Base-by-base conservation (phyloP, 2,888 invertebrate genomes). In the Stenoptilia bipunctidactyla region DNA sequence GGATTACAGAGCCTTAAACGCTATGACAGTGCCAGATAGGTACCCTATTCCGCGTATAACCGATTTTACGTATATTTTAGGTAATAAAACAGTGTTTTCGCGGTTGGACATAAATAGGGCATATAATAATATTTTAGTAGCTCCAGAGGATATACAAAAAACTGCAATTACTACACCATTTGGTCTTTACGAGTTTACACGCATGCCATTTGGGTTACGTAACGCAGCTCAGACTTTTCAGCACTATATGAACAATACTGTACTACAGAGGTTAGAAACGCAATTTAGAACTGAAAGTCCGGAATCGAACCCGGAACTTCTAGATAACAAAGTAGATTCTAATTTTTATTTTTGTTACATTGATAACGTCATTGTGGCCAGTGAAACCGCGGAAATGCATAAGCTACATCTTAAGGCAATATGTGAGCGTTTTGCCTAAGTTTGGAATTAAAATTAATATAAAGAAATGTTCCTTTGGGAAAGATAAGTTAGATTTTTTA, bases 131-230 rank as follows among this genome's bases (percentile, higher is more conserved):
- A 20, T 14, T 4, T 15, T 27, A 13, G 8, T 44, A 5, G 6
- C 12, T 2, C 33, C 41, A 1, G 27, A 34, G 0, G 40, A 41
- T n/a, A 37, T 42, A 12, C 36, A 40, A 13, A 45, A 46, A 15
- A 45, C 43, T 9, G 41, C 46, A 1, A 44, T 48, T 1, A 47
- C 45, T 3, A 46, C 45, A 0, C 46, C 47, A 0, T 48, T 48
- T 35, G 47, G 50, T 3, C 25, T 48, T 2, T 48, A 40, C n/a
- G 46, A 49, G 20, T 49, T 44, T 35, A 43, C 45, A 0, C 12
- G 46, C 1, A 45, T 47, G 45, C 9, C 39, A 15, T 42, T 42
- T 33, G 42, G 45, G 1, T 20, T 45, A 1, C 13, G 25, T 6
- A 42, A 42, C 20, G 42, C 45, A 2, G 40, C 38, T 1, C 45